Evolutionary conservation across 2,888 invertebrate genomes (phyloP).

Genomic region (Cybosia mesomella): DNA sequence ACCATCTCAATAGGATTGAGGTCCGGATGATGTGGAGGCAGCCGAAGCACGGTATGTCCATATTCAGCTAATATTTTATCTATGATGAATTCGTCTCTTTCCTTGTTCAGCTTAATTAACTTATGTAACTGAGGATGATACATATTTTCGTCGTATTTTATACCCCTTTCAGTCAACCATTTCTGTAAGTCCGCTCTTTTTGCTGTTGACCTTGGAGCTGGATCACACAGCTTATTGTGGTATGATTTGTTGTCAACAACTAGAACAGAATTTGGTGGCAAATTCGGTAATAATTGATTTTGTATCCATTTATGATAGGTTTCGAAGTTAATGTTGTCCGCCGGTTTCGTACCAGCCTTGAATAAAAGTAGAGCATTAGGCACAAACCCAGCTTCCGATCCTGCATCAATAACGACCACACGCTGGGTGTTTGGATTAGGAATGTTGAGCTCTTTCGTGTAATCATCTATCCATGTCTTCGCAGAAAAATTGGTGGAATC

Average conservation of each 20-base stretch:
- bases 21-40: constrained; percentile 15
- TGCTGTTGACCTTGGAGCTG: background rate
- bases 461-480: background rate
- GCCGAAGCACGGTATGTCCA: background rate
- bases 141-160: background rate
- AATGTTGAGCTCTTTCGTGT: background rate
- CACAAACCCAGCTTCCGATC: background rate
- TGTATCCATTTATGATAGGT: background rate
- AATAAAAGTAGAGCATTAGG: background rate
- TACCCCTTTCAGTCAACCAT: background rate
- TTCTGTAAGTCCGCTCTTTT: constrained; percentile 6
- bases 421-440: background rate
- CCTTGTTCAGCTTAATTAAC: constrained; percentile 1
- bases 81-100: background rate
- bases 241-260: constrained; percentile 2
- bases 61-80: constrained; percentile 7
- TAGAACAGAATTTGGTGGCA: background rate
- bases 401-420: background rate
- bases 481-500: background rate
- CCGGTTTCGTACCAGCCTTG: background rate
- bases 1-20: constrained; percentile 6
- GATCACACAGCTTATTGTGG: background rate
- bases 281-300: background rate
- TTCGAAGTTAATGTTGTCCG: background rate
- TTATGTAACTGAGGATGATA: constrained; percentile 15